Evolutionary conservation across 2,797 vertebrate species (phyloP).

Genomic region (Knipowitschia caucasica): DNA sequence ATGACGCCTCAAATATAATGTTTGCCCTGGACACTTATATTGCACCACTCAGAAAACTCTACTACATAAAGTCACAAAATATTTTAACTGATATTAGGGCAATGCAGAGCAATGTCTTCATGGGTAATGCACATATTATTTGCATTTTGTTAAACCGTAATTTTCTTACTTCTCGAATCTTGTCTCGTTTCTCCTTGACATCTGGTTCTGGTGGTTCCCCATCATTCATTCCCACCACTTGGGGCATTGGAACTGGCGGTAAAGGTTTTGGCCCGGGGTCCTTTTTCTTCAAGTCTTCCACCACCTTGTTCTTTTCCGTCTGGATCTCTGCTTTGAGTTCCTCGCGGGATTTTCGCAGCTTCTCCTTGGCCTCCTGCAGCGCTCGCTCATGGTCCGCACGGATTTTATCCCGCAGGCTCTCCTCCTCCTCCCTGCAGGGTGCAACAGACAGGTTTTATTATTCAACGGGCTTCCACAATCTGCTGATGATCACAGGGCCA

Average conservation of each 20-base stretch:
- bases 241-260: conserved; percentile 90
- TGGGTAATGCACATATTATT: no score
- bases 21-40: no score
- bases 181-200: conserved; percentile 89
- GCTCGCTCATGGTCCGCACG: conserved; percentile 95
- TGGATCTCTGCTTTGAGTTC: conserved; percentile 95
- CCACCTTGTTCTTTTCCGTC: conserved; percentile 92
- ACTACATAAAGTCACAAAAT: no score
- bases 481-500: not conserved
- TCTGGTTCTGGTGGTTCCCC: conserved; percentile 88
- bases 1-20: no score
- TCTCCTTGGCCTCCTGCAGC: conserved; percentile 97
- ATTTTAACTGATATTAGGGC: no score
- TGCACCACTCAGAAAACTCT: no score
- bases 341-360: conserved; percentile 91
- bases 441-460: conserved; percentile 3
- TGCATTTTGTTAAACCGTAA: no score
- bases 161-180: conserved; percentile 91
- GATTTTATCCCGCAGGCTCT: conserved; percentile 95
- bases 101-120: no score
- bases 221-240: conserved; percentile 86
- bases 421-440: conserved; percentile 89
- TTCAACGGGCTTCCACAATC: not conserved
- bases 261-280: conserved; percentile 81
- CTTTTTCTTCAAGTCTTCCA: conserved; percentile 88